Evolutionary conservation across 1,140 invertebrate species (phyloP), one percentile per base, ranked within the genome.

Genomic region (Reticulitermes speratus): DNA sequence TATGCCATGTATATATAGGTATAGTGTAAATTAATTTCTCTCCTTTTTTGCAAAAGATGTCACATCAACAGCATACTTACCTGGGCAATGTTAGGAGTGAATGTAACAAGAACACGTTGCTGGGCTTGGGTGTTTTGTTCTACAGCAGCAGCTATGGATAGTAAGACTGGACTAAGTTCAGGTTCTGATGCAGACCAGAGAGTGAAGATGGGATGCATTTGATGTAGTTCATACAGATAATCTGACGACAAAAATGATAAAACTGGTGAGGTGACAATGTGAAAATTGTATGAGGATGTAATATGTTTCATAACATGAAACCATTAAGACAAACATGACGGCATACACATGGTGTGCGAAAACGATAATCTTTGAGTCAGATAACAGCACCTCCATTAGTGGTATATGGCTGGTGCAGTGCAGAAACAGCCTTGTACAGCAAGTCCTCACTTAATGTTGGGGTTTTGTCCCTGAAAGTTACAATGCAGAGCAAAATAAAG

Each of bases 181-280:
- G 92, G 92, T 88, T 94, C 93, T 3, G 91, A 91, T 52, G 89
- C 90, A 16, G 92, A 91, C 93, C 93, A 94, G 30, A 91, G 88
- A 3, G 91, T 92, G 86, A 94, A 92, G 87, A 94, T 91, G 19
- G 93, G 93, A 88, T 94, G 91, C 48, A 94, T 89, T 86, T 92
- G 92, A 87, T 93, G 91, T 48, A 94, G 88, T 89, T 94, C 93
- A 25, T 89, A 75, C 82, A 93, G 89, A 88, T 94, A 92, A 87
- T 94, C 94, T 90, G 87, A 14, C 2, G 82, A 30, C 30, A 30
- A 19, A 52, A 84, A 30, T 30, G 25, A 52, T 38, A 16, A 32
- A 32, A 23, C 81, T 21, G n/a, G n/a, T 11, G 8, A 82, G 44
- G 23, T 48, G 30, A 55, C 48, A 16, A 21, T 16, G 19, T 55